Evolutionary conservation across 1,140 invertebrate genomes (phyloP).

Genomic region (Diploscapter pachys): DNA sequence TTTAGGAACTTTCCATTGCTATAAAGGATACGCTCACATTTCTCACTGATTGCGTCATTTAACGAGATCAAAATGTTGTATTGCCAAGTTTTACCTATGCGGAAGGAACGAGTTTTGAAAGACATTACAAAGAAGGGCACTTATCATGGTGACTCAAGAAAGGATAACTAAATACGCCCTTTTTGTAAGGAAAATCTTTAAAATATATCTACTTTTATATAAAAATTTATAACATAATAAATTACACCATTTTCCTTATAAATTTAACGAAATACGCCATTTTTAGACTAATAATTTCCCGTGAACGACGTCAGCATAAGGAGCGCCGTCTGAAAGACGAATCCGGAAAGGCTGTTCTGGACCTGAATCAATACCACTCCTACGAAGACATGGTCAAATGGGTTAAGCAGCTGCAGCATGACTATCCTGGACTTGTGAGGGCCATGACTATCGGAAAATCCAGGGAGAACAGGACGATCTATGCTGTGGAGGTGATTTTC

Average conservation of each 20-base stretch:
- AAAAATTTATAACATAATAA: neutral
- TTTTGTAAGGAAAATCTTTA: too few species aligned
- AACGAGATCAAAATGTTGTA: too few species aligned
- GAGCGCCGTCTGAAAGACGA: constrained; percentile 26
- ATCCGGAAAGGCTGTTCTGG: constrained; percentile 23
- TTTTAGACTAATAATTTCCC: constrained; percentile 47
- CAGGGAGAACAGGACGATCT: constrained; percentile 54
- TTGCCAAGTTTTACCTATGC: too few species aligned
- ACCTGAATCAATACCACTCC: constrained; percentile 43
- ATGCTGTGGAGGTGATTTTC: constrained; percentile 53
- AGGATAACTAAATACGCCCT: too few species aligned
- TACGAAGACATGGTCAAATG: constrained; percentile 53
- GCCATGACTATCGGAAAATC: constrained; percentile 55
- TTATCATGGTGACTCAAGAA: too few species aligned
- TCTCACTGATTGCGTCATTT: too few species aligned
- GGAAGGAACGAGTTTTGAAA: too few species aligned
- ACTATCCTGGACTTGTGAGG: constrained; percentile 51
- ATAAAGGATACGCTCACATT: too few species aligned
- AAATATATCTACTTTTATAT: too few species aligned
- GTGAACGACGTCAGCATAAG: constrained; percentile 23
- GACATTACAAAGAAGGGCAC: too few species aligned
- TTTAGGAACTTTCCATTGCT: too few species aligned
- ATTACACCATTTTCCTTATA: constrained; percentile 18
- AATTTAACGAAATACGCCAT: neutral
- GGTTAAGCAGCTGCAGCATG: constrained; percentile 47